Conservation (phyloP, 2,888 invertebrate genomes). For the Heliconius sara region DNA sequence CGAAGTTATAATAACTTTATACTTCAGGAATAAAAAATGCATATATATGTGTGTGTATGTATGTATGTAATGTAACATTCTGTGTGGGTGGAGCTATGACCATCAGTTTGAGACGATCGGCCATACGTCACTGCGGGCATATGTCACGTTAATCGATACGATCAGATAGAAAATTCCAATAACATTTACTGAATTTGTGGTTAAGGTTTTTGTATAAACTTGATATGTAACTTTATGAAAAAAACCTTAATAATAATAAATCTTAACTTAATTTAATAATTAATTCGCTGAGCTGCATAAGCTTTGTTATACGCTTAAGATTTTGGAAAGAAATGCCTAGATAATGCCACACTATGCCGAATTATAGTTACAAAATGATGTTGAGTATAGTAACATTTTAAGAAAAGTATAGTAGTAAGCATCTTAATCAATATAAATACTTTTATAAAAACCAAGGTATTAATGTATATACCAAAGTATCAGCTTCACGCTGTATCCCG, state of each 20-base stretch:
- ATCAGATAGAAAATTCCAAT: constrained; percentile 50
- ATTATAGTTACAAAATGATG: too few relatives aligned
- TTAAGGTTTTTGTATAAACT: not conserved
- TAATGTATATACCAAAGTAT: too few relatives aligned
- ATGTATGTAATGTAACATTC: constrained; percentile 57
- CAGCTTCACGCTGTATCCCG: too few relatives aligned
- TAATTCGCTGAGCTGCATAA: not conserved
- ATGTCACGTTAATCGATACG: constrained; percentile 73
- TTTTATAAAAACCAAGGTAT: too few relatives aligned
- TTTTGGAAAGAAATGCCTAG: not conserved
- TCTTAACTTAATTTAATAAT: not conserved
- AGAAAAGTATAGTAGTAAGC: too few relatives aligned
- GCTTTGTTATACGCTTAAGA: not conserved
- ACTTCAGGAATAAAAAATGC: not conserved
- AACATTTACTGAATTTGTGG: constrained; percentile 1
- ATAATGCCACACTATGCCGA: not conserved
- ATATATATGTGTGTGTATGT: not conserved
- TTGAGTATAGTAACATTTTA: too few relatives aligned
- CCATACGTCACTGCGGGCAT: constrained; percentile 71
- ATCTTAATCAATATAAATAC: too few relatives aligned
- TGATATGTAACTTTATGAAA: not conserved
- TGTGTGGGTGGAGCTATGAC: constrained; percentile 54
- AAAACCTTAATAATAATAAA: not conserved
- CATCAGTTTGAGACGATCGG: constrained; percentile 72
- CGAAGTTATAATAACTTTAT: not conserved